Base-by-base conservation (phyloP, 2,797 vertebrate species). In the Hoplostethus atlanticus region DNA sequence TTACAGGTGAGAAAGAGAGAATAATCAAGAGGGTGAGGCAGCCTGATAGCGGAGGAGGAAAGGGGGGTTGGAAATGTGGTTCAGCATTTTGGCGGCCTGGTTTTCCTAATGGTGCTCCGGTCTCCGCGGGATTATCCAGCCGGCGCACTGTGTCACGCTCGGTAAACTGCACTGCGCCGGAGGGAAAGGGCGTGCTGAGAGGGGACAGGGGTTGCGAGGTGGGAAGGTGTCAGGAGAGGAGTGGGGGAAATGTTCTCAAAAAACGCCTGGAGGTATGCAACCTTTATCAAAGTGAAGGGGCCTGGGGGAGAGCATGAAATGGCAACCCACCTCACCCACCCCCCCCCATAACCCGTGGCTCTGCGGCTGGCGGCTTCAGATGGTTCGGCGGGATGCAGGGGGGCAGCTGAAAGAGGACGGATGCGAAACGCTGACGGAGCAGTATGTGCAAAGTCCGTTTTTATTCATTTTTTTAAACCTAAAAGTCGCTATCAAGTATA, bases 231-330 rank as follows among this genome's bases (percentile, higher is more conserved):
- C 76, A 42, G 80, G 80, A 87, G 83, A 86, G 72, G 70, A 21
- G 21, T 21, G 80, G 15, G 52, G 79, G 78, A 86, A 77, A 77
- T 80, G 64, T 82, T 84, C 71, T 68, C 38, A 34, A 66, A 84
- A 86, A 83, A 69, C 21, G 83, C 83, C 86, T 56, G 21, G 68
- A 86, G 84, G 83, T 84, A 68, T 71, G 80, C 78, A 87, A 86
- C 89, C 89, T 90, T 91, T 91, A 89, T 87, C 84, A 89, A 85
- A 84, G 76, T 72, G 77, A 88, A 78, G 46, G 57, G 84, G 76
- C 86, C 81, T 11, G 73, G 44, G 87, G 89, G 84, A 73, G 64
- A 0, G 38, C 58, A 40, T 68, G 68, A 79, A 78, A 80, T 54
- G 58, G 66, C 63, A 65, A 80, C 54, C 64, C 67, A n/a, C n/a